Evolutionary conservation across 2,888 invertebrate genomes (phyloP), one percentile per base, ranked within the genome.

Genomic region (Anoplius nigerrimus): DNA sequence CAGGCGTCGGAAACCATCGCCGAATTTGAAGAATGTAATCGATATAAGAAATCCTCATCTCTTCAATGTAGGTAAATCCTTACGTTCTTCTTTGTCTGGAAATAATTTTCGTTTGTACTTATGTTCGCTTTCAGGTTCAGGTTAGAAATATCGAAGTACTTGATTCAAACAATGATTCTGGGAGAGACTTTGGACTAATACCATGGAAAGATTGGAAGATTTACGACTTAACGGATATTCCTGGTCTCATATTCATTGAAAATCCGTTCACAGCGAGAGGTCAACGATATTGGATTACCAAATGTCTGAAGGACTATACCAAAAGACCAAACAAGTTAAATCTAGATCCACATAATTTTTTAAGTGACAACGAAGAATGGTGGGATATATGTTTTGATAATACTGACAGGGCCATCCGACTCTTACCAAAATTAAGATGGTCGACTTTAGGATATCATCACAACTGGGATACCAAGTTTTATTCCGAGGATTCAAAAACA

Each of bases 381-480:
- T 93, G 95, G 95, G 90, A 91, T 75, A 89, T 90, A 74, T 91
- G 92, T 84, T 88, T 90, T 85, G 84, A 89, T 89, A 87, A 84
- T 48, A 18, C 3, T 8, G 64, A 72, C n/a, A 75, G 75, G 65
- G 75, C 78, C 0, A 76, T 73, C 22, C 65, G 80, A 22, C 76
- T 90, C n/a, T 67, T 89, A 42, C 86, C 90, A 54, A 92, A 92
- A 82, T 87, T 99, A 79, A 90, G 99, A 80, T 99, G 99, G 99
- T 93, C 95, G 0, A 99, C 99, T 0, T 89, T 99, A 43, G 99
- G 99, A 15, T 98, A 98, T 87, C 99, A 99, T 89, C 98, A 99
- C 89, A 94, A 99, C 88, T 99, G 99, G 99, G 94, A 97, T 83
- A 95, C 96, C 62, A 99, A 99, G 92, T 93, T 93, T 13, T 97